Percentiles rank a stretch among this genome's conserved stretches.
phyloP scores from a whole-genome alignment of 2,113 vertebrate species.

The Carassius gibelio region DNA sequence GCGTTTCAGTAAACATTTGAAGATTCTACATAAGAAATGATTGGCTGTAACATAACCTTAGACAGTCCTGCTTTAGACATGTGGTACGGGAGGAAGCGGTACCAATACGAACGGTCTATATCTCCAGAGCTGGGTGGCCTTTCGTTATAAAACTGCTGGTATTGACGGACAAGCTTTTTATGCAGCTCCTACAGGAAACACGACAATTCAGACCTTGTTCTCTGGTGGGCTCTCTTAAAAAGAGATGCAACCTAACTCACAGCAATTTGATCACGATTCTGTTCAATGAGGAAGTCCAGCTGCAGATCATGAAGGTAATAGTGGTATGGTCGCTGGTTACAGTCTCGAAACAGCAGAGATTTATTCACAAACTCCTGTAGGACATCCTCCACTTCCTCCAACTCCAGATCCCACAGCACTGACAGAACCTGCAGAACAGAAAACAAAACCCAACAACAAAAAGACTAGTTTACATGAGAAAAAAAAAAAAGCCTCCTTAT shows the following conservation, averaged over 20 bases:
- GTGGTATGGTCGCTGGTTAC: constrained; percentile 83
- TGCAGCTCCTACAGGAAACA: constrained; percentile 82
- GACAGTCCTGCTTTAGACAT: constrained; percentile 89
- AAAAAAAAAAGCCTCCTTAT: background rate
- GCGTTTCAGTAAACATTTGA: background rate
- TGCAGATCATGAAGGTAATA: constrained; percentile 98
- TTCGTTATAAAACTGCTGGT: constrained; percentile 79
- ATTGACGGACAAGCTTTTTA: constrained; percentile 86
- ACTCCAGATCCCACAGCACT: constrained; percentile 91
- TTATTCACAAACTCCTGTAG: constrained; percentile 95
- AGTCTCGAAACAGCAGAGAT: constrained; percentile 90
- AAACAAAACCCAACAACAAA: background rate
- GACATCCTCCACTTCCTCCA: constrained; percentile 93
- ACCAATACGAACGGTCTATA: constrained; percentile 91
- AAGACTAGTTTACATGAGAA: background rate
- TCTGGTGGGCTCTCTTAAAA: background rate
- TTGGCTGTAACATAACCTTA: constrained; percentile 73
- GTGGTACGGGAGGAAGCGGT: constrained; percentile 87
- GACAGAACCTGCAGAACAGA: constrained; percentile 81
- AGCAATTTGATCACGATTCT: constrained; percentile 84
- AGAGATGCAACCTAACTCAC: constrained; percentile 64
- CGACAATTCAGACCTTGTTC: background rate
- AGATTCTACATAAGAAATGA: background rate
- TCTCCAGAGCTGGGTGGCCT: constrained; percentile 76
- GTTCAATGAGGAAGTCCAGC: constrained; percentile 91